Conservation (phyloP, 2,797 vertebrate species). For the Lagothrix lagotricha region DNA sequence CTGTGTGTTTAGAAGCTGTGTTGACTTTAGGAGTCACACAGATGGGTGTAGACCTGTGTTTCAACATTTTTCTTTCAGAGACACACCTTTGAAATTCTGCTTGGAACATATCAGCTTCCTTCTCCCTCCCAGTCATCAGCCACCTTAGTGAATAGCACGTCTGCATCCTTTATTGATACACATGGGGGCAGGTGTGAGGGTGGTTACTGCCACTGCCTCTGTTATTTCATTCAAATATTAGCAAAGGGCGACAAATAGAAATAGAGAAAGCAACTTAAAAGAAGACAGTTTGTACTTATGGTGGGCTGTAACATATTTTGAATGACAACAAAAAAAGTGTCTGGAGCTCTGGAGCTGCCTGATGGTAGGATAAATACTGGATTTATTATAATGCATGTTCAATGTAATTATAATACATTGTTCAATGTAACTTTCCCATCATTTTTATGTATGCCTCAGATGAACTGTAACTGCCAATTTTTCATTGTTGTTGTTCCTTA, state of each 20-base stretch:
- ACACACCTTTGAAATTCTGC: slow-evolving; percentile 36
- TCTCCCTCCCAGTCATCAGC: background rate
- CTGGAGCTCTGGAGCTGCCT: background rate
- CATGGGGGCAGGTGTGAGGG: accelerated
- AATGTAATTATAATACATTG: background rate
- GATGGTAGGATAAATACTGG: too few relatives aligned
- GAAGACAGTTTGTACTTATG: background rate
- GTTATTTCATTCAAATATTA: background rate
- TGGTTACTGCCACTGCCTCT: background rate
- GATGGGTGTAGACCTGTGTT: background rate
- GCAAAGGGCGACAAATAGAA: background rate
- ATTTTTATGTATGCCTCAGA: background rate
- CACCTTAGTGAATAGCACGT: background rate
- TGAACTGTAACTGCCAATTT: background rate
- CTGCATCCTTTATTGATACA: background rate
- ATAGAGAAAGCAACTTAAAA: background rate
- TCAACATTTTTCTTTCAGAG: background rate
- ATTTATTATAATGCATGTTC: background rate
- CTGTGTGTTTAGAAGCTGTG: background rate
- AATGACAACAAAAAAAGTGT: background rate
- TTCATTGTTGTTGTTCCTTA: background rate
- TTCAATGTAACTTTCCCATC: background rate
- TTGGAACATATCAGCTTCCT: slow-evolving; percentile 28
- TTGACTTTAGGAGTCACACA: slow-evolving; percentile 42
- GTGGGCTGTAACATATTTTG: background rate